Evolutionary conservation across 2,113 vertebrate species (phyloP), one percentile per base, ranked within the genome.

Genomic region (Alosa alosa): DNA sequence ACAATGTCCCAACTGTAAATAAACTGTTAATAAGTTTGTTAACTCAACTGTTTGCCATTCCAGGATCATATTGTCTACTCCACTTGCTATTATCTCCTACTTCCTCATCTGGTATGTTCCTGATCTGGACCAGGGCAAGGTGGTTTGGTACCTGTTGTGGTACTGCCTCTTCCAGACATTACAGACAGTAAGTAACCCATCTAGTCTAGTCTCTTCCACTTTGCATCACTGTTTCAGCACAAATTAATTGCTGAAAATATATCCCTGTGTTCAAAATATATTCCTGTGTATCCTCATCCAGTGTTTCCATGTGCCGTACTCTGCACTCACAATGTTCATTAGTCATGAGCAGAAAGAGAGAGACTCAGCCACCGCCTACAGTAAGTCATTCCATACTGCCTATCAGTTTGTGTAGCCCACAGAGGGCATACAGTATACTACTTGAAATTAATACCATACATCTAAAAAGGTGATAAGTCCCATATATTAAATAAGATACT

Each of bases 261-360:
- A 18, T 55, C 20, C 52, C 15, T 55, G 15, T 55, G 15, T 18
- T 55, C 8, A 49, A 49, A 49, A 3, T 49, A 9, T 49, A 18
- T 55, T 55, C 52, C 52, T 55, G 15, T 18, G 15, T 18, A 0
- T 0, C 10, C 83, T 25, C 4, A 46, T 64, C 22, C 95, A 99
- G 98, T 99, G 98, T 83, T 99, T 98, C 93, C 98, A 99, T 0
- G 98, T 99, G 86, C 98, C 98, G 6, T 99, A 99, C 93, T 99
- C 98, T 0, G 96, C 98, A 0, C 96, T 99, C 86, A 99, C 98
- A 88, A 99, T 99, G 98, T 99, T 99, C 94, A 99, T 99, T 94
- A 99, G 96, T 94, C 95, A 89, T 0, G 96, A 98, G 84, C 98
- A 99, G 94, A 97, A 96, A 0, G 98, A 99, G 90, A 92, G 98